Evolutionary conservation across 2,888 invertebrate genomes (phyloP).

Genomic region (Cephonodes hylas): DNA sequence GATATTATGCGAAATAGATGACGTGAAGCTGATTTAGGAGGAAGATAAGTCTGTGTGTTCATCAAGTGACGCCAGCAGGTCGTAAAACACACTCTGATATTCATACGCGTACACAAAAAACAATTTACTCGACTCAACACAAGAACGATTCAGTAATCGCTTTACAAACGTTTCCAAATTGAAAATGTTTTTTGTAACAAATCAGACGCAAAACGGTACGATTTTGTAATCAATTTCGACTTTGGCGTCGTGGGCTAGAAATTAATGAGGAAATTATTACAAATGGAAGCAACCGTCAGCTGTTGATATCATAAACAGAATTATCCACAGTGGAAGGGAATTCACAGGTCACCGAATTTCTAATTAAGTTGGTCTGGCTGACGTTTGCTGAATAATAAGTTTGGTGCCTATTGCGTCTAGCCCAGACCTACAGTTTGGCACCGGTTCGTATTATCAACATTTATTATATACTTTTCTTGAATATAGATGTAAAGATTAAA

Average conservation of each 20-base stretch:
- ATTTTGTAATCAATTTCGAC: conserved; percentile 35
- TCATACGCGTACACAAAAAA: neutral
- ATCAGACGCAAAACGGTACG: conserved; percentile 18
- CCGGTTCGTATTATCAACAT: neutral
- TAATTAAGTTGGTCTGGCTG: conserved; percentile 47
- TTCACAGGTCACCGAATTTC: conserved; percentile 52
- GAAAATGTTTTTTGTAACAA: conserved; percentile 24
- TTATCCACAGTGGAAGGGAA: conserved; percentile 36
- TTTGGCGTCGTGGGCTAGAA: conserved; percentile 35
- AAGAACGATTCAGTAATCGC: conserved; percentile 19
- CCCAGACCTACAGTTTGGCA: neutral
- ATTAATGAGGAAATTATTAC: conserved; percentile 43
- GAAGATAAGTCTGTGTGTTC: conserved; percentile 3
- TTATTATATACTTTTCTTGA: too few species aligned
- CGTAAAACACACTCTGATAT: neutral
- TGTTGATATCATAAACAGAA: conserved; percentile 50
- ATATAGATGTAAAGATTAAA: too few species aligned
- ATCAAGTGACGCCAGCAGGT: neutral
- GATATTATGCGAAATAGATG: neutral
- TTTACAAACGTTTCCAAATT: conserved; percentile 13
- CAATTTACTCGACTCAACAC: neutral
- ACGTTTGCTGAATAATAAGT: conserved; percentile 42
- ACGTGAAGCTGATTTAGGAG: neutral
- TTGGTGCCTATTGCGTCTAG: conserved; percentile 9
- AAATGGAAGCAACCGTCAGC: conserved; percentile 38